Conservation (phyloP, 2,888 invertebrate genomes). For the Drosophila hamatofila region DNA sequence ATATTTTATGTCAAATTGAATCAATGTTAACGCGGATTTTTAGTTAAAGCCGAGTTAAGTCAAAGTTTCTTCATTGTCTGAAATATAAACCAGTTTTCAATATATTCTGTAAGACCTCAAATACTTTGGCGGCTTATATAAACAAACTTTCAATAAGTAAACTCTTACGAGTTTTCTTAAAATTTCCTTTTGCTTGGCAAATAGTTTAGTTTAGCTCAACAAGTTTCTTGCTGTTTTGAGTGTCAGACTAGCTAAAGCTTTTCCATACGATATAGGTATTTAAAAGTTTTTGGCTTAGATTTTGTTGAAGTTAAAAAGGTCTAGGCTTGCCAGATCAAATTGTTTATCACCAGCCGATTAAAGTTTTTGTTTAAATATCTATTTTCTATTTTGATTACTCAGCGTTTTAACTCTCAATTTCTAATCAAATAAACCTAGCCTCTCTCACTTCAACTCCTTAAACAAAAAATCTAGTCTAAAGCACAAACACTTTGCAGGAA, state of each 20-base stretch:
- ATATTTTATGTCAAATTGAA: neutral
- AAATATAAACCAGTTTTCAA: neutral
- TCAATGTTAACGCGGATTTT: neutral
- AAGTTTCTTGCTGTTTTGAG: neutral
- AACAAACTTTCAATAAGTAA: conserved; percentile 1
- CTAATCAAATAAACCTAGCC: neutral
- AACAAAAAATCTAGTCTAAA: neutral
- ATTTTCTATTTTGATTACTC: neutral
- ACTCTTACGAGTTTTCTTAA: neutral
- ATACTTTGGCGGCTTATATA: neutral
- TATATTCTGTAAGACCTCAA: neutral
- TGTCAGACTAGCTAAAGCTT: neutral
- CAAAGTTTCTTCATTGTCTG: neutral
- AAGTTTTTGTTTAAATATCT: neutral
- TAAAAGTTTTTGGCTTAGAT: neutral
- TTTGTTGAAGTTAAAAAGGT: neutral
- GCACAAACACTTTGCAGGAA: neutral
- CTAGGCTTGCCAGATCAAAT: neutral
- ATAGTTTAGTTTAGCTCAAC: conserved; percentile 1
- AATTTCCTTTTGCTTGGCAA: neutral
- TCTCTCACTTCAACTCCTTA: neutral
- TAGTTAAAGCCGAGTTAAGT: too few species aligned
- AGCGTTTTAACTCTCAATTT: neutral
- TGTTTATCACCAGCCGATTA: neutral
- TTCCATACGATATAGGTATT: neutral